A percentile compares a stretch with the other conserved stretches of the same genome.
These are phyloP conservation scores for Phanerotoma sp. DNA, from an alignment of 2,888 invertebrate genomes.

Conservation along the genomic window DNA sequence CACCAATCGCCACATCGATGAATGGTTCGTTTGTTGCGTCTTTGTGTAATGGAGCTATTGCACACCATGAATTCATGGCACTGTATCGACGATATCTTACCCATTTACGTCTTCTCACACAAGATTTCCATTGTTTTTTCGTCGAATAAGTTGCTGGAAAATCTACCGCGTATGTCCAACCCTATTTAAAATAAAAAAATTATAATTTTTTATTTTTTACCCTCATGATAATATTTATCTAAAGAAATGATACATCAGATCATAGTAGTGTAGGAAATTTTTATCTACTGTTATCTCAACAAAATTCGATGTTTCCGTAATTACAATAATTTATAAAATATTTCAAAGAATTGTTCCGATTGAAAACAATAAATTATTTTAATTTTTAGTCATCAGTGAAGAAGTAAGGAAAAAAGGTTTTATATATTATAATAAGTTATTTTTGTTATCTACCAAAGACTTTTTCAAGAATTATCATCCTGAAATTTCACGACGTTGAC, in stretches of 20 bases:
- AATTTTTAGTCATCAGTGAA: too few relatives aligned
- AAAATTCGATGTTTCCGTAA: too few relatives aligned
- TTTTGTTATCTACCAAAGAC: too few relatives aligned
- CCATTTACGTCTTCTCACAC: constrained; percentile 88
- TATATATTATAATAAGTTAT: too few relatives aligned
- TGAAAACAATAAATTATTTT: too few relatives aligned
- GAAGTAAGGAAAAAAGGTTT: too few relatives aligned
- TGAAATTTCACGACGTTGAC: too few relatives aligned
- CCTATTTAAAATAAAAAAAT: constrained; percentile 35
- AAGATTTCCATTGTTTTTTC: constrained; percentile 86
- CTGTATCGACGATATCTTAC: constrained; percentile 83
- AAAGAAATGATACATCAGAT: constrained; percentile 32
- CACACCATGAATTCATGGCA: constrained; percentile 91
- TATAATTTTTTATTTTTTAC: background rate
- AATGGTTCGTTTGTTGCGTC: constrained; percentile 91
- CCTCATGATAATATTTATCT: background rate
- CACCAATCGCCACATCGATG: constrained; percentile 87
- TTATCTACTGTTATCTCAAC: too few relatives aligned
- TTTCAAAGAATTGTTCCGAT: too few relatives aligned
- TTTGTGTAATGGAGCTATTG: constrained; percentile 84
- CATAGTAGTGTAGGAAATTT: too few relatives aligned
- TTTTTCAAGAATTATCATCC: too few relatives aligned
- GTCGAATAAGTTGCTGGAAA: constrained; percentile 82
- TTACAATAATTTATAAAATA: too few relatives aligned
- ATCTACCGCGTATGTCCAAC: constrained; percentile 92